phyloP scores from a whole-genome alignment of 2,888 invertebrate genomes.

The Ptychoptera contaminata region DNA sequence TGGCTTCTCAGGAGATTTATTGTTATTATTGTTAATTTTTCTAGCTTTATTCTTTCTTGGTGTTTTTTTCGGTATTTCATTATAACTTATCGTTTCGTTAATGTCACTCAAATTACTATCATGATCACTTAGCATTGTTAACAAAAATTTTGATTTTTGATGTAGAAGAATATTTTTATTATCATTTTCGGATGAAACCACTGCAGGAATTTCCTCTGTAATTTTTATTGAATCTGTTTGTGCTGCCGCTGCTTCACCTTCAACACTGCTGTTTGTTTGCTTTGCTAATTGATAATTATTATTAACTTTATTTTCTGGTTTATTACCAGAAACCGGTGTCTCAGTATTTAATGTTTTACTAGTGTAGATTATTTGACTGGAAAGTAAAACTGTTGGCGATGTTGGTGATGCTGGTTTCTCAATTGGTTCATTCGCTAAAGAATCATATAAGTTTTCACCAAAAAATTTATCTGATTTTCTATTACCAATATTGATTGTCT shows the following conservation, averaged over 20 bases:
- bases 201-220: too few species aligned
- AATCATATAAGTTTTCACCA: slow-evolving; percentile 13
- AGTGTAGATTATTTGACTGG: too few species aligned
- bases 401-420: not conserved
- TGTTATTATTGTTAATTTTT: too few species aligned
- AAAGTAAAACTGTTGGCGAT: not conserved
- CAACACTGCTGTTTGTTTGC: too few species aligned
- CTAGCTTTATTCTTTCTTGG: too few species aligned
- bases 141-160: too few species aligned
- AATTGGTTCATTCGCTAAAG: slow-evolving; percentile 10
- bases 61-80: too few species aligned
- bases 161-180: not conserved
- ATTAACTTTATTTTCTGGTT: not conserved
- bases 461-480: slow-evolving; percentile 15
- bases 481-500: slow-evolving; percentile 12
- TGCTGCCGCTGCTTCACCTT: too few species aligned
- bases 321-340: not conserved
- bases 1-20: too few species aligned
- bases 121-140: not conserved
- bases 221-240: too few species aligned
- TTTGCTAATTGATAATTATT: not conserved
- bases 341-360: too few species aligned
- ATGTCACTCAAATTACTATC: not conserved
- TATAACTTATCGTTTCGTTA: too few species aligned
- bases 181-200: not conserved